Percentiles rank a stretch among this genome's conserved stretches.
phyloP scores from a whole-genome alignment of 2,888 invertebrate species.

The Athripsodes cinereus region DNA sequence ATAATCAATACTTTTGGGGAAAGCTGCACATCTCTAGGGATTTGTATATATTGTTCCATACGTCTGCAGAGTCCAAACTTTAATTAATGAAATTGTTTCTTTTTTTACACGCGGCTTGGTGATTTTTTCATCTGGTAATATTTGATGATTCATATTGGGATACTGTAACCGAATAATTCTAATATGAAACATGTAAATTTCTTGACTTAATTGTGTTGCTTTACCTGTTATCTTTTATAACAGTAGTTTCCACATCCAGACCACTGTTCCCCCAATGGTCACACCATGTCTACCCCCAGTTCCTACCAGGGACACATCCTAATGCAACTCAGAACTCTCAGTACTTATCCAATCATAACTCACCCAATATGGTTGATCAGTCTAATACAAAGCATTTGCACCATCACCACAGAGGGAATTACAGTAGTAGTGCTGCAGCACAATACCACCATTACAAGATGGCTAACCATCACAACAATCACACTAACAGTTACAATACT shows the following conservation, averaged over 20 bases:
- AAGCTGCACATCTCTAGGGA: no score
- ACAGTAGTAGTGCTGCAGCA: constrained; percentile 32
- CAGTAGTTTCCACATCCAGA: constrained; percentile 49
- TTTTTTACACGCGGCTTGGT: constrained; percentile 27
- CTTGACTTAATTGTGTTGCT: neutral
- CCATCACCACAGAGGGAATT: constrained; percentile 52
- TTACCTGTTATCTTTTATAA: neutral
- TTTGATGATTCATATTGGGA: constrained; percentile 6
- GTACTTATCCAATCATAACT: constrained; percentile 38
- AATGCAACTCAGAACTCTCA: constrained; percentile 53
- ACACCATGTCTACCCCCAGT: constrained; percentile 91
- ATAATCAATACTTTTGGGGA: constrained; percentile 1
- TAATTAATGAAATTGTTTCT: constrained; percentile 23
- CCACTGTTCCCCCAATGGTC: constrained; percentile 93
- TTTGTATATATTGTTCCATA: no score
- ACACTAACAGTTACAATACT: constrained; percentile 27
- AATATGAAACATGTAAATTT: no score
- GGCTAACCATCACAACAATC: constrained; percentile 39
- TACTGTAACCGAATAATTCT: neutral
- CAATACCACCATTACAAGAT: constrained; percentile 43
- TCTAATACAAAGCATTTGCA: constrained; percentile 56
- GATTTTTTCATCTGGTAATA: constrained; percentile 20
- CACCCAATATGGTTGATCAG: constrained; percentile 44
- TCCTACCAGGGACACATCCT: constrained; percentile 86
- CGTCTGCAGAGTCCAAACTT: no score